These are phyloP conservation scores for Arctia plantaginis DNA, from an alignment of 2,888 invertebrate species.

Conservation along the genomic window DNA sequence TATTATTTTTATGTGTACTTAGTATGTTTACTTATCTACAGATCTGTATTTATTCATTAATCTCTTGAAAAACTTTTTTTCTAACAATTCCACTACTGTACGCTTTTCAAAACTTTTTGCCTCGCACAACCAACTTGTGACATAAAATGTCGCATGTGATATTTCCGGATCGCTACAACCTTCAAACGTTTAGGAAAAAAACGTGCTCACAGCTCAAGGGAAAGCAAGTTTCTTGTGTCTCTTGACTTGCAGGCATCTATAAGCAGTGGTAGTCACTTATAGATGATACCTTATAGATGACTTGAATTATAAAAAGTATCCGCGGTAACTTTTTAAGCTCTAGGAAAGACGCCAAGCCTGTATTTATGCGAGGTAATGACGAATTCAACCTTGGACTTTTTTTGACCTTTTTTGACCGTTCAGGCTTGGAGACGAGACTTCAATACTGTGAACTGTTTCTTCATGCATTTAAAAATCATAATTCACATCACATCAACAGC, in stretches of 20 bases:
- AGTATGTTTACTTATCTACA: not conserved
- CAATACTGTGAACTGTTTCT: no score
- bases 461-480: no score
- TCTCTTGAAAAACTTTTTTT: slow-evolving; percentile 35
- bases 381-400: no score
- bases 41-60: slow-evolving; percentile 14
- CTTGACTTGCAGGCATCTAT: not conserved
- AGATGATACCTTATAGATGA: no score
- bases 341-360: not conserved
- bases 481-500: no score
- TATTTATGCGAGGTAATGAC: no score
- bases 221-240: not conserved
- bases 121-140: not conserved
- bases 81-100: slow-evolving; percentile 27
- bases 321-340: not conserved
- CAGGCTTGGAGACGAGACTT: no score
- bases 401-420: no score
- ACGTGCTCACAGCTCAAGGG: not conserved
- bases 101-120: slow-evolving; percentile 12
- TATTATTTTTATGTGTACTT: not conserved
- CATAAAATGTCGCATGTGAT: not conserved
- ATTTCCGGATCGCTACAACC: not conserved
- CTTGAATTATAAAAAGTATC: no score
- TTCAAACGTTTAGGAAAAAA: not conserved
- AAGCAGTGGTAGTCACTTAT: not conserved